Evolutionary conservation across 2,888 invertebrate species (phyloP), one percentile per base, ranked within the genome.

Genomic region (Andrena camellia): DNA sequence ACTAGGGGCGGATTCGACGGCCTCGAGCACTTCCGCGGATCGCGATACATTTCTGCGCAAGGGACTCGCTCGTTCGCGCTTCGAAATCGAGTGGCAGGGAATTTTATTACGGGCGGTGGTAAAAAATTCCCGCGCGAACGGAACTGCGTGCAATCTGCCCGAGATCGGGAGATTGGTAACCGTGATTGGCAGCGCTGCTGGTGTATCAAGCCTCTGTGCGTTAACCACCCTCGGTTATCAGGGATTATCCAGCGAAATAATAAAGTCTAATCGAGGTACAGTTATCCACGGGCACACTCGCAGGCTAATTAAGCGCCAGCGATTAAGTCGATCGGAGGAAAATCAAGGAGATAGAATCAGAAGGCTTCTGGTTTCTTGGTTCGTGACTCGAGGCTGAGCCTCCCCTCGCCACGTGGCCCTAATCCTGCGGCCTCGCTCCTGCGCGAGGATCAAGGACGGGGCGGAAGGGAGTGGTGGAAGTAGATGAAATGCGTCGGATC

Each of bases 311-410:
- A 84, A 79, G 63, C 81, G 69, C 74, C 66, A 77, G 76, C 76
- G 86, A 86, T 84, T 73, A 69, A 52, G 71, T 17, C 86, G 78
- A 84, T 81, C 78, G 67, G 66, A 59, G 69, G 72, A 17, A 17
- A 50, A 52, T 70, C 70, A 76, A 23, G 33, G 29, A 81, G 86
- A 86, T 86, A 79, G 23, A 33, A 86, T 86, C 85, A 35, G 48
- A 35, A 31, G 42, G 70, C 42, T 13, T 74, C 57, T 50, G 77
- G 59, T 84, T 75, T 74, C 84, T 74, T 74, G 76, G 73, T 86
- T 86, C 86, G 86, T 86, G 86, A 86, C 84, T 87, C 77, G 78
- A 83, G 78, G 71, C 63, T 78, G 85, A 72, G 60, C 75, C 75
- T 62, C 20, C 42, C 68, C 33, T 35, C 31, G 77, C 63, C 83